Evolutionary conservation across 2,113 vertebrate genomes (phyloP), one percentile per base, ranked within the genome.

Genomic region (Eclectus roratus): DNA sequence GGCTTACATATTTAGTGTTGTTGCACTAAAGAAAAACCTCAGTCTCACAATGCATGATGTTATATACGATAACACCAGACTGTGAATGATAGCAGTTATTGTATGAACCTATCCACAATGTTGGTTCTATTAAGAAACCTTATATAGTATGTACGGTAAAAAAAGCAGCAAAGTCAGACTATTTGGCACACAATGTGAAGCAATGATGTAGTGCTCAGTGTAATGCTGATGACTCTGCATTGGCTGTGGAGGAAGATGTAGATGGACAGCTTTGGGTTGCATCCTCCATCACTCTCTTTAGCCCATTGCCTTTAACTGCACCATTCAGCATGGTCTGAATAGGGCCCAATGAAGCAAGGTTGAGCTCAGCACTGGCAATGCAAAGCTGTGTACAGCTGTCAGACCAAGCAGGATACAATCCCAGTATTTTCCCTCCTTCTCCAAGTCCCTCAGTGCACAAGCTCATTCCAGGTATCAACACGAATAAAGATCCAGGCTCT

Each of bases 331-430:
- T 3, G 33, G 21, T 63, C 35, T 66, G 69, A 80, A 66, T 19
- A 31, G 0, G 0, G 11, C 55, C 25, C 2, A 1, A 6, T 3
- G 17, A 49, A 49, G 31, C 0, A 15, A 76, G 15, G 11, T 7
- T 81, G 39, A 53, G 50, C n/a, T 47, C 44, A 29, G 28, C 0
- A 0, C 24, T 46, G 50, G 43, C 60, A 37, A 20, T 0, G 2
- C 25, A 61, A 74, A 85, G 21, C 12, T 13, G 7, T 65, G 44
- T 16, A 46, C 31, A 58, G 46, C 37, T 70, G 19, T 70, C 50
- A 44, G 50, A 27, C 10, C 2, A 0, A 41, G 61, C 0, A 6
- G 49, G 31, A 17, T 19, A 39, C 1, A 0, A 6, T 44, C 31
- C 18, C 24, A 35, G 6, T 3, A 10, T n/a, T 78, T 31, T 31